Base-by-base conservation (phyloP, 2,888 invertebrate genomes). In the Nymphalis urticae region DNA sequence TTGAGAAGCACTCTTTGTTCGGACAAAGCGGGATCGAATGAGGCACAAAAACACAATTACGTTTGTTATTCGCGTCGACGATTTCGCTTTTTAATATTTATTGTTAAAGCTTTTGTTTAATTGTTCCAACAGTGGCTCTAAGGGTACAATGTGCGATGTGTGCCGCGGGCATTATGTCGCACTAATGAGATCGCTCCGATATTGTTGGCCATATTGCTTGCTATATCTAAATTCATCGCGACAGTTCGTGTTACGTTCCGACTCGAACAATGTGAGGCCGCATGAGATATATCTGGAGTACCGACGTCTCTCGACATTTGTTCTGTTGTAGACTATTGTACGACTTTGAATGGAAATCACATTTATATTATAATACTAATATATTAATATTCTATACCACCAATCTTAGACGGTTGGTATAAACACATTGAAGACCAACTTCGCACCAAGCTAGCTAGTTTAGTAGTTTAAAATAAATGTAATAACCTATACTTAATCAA, bases 11-110 rank as follows among this genome's bases (percentile, higher is more conserved):
- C 85, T 87, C 88, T 88, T 85, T 87, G 84, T 87, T 75, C 81
- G 84, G 80, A 90, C 90, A 90, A 90, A 88, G 88, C 84, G 80
- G 17, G 54, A 89, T 89, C 88, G 89, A 89, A 87, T 85, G 84
- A 83, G 80, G 85, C 81, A 88, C 87, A 90, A 89, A 89, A 89
- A 90, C 87, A 90, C 90, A 91, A 91, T 92, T 87, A 90, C 88
- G 85, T 91, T 92, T 92, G 90, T 89, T 90, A 85, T 90, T 88
- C 84, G 87, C 83, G 82, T 82, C 79, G 84, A 82, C 85, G 82
- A 86, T 86, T 88, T 82, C 79, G 81, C 79, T 88, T 82, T 85
- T 82, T 81, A 76, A 72, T 79, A 75, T 80, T 82, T 82, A 82
- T 88, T 85, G 85, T 88, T 82, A 79, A 76, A 69, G 79, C 77